Base-by-base conservation (phyloP, 2,797 vertebrate species). In the Setipinna tenuifilis region DNA sequence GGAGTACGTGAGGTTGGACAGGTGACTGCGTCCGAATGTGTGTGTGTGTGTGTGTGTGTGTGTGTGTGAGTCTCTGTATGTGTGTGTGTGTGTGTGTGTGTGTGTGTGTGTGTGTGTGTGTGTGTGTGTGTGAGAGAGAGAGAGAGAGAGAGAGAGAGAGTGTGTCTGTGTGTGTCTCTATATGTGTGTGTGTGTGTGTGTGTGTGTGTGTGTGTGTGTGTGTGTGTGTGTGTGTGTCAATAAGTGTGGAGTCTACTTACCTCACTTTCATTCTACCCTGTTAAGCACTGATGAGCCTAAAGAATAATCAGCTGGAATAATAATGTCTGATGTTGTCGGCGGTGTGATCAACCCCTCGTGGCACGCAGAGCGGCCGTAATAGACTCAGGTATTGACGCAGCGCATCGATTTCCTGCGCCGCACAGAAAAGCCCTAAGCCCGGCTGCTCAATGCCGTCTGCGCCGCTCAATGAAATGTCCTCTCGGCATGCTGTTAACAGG, bases 341-440 rank as follows among this genome's bases (percentile, higher is more conserved):
- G 68, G 68, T 35, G 16, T 59, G 19, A 21, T 59, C 58, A 59
- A 35, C 12, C 68, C 68, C 68, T 75, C 31, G 28, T 75, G 68
- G 68, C 68, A 35, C 35, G 19, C 68, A 75, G 68, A 75, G 28
- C 68, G 35, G 28, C 65, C 31, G 25, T 75, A 75, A 75, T 75
- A 75, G 68, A 75, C 68, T 75, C 31, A 41, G 68, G 14, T 19
- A 75, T 75, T 35, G 68, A 75, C 6, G 14, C 1, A 17, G 23
- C 12, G 14, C 28, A 75, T 75, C 12, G 68, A 75, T 75, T 31
- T 14, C 14, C 68, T 35, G 28, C 4, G 31, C 68, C 31, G 2
- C 68, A 75, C 68, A 75, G 68, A 35, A 35, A 75, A 75, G 12
- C 25, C 28, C 16, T 31, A 71, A 71, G 28, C 65, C 61, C 0